Evolutionary conservation across 2,888 invertebrate genomes (phyloP), one percentile per base, ranked within the genome.

Genomic region (Cactoblastis cactorum): DNA sequence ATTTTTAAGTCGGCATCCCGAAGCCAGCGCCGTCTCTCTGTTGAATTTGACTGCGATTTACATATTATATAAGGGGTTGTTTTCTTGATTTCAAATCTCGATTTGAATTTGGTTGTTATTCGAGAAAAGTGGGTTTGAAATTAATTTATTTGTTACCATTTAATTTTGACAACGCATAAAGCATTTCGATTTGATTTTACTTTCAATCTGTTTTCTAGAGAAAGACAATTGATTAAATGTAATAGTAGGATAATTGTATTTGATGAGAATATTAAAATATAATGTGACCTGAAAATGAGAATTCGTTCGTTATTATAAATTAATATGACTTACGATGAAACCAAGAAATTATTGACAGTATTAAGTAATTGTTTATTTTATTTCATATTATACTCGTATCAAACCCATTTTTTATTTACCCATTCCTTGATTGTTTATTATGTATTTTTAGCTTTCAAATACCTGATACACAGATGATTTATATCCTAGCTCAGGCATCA

Each of bases 1-100:
- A 90, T 89, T 90, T 90, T 90, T 86, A 89, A 89, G 85, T 85
- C 88, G 69, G 76, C 75, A 74, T 83, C 78, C 76, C 71, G 63
- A 71, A 77, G 69, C 68, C 66, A 60, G 66, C 75, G 75, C 78
- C 72, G 77, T 78, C 72, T 81, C 80, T 73, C 71, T 71, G 82
- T 72, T 75, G 77, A 83, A 82, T 83, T 80, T 71, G 65, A 74
- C 78, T 77, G 67, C 71, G 76, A 83, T 85, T 80, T 78, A 69
- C 76, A 74, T 78, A 77, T 71, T 74, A 68, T 69, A 67, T 67
- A 69, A 63, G 62, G 67, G 67, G 69, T 67, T 76, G 62, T 74
- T 74, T 74, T 67, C 72, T 68, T 65, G 65, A 64, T 65, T 71
- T 62, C 59, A 59, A 71, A 66, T 64, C 63, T 61, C 62, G 63